Base-by-base conservation (phyloP, 2,888 invertebrate species). In the Pristionchus arcanus region DNA sequence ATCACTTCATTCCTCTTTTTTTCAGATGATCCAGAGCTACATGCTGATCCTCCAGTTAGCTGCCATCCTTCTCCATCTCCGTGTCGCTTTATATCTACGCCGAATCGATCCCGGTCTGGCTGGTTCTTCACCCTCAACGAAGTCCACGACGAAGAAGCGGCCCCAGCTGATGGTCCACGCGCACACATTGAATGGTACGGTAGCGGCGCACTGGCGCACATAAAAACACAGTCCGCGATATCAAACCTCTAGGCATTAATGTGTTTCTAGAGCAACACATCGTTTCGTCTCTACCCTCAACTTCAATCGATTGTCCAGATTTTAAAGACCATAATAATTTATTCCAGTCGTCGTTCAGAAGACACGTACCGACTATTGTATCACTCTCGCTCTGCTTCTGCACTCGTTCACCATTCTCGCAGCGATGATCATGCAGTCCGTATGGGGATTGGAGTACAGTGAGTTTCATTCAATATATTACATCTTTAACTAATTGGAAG, bases 41-140 rank as follows among this genome's bases (percentile, higher is more conserved):
- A 81, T 81, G 81, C 13, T 49, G 28, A 28, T 53, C 13, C 81
- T 42, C 25, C 81, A 53, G n/a, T 16, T 81, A 0, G 1, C 28
- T n/a, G 49, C 81, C 31, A 49, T 81, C 28, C 1, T 19, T 81
- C n/a, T 81, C 81, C 81, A 81, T 28, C 49, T 81, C n/a, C 81
- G 81, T 19, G 81, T 81, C 28, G 49, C 53, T 19, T 21, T 21
- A 49, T 81, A 81, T 25, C 81, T 81, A 11, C 81, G 42, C 81
- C 13, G 53, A 4, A 42, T 81, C 28, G 81, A n/a, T 9, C n/a
- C 81, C 16, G 81, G 49, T 0, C 1, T 81, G 42, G 0, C 42
- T 4, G 42, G 42, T 0, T 81, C 49, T 0, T 49, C n/a, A 0
- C 28, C n/a, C 0, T 16, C 31, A 13, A 42, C 42, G 11, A 81